Evolutionary conservation across 1,140 invertebrate genomes (phyloP), one percentile per base, ranked within the genome.

Genomic region (Drosophila ambigua): DNA sequence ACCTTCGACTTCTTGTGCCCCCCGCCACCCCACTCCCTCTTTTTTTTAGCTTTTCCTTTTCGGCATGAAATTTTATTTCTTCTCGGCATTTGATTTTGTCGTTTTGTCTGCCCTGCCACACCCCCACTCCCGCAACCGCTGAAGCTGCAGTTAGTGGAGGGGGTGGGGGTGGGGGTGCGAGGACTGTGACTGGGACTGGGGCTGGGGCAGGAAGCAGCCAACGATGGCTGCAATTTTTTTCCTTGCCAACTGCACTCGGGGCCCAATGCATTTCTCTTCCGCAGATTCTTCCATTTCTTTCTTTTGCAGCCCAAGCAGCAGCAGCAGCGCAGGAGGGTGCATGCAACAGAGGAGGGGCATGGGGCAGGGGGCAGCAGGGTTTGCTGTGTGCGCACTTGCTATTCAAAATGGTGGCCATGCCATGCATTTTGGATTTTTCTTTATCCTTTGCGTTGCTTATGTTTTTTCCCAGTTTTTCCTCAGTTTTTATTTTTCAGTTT

Each of bases 361-460:
- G 23, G 44, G 23, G 26, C 43, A 20, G 26, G 52, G 44, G 23
- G 26, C 43, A 20, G 26, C 48, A n/a, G 31, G 26, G 54, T 51
- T 45, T 20, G 74, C 73, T 69, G 65, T 39, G 35, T 39, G 35
- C 72, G 83, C 78, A 79, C 82, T 87, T 87, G 83, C 83, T 87
- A 87, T 87, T 88, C 83, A 87, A 87, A 87, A 87, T 88, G 83
- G 83, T 87, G 81, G 83, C 83, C 82, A 77, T 79, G 83, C 83
- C 82, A 77, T 79, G 83, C 79, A 88, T 83, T 87, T 87, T 87
- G 75, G 52, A 72, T 65, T 74, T 74, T 20, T 20, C 57, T 63
- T 62, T 59, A 62, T 79, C 78, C 45, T 51, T 55, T 15, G 63
- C 43, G 72, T 66, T 84, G 77, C 84, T 85, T 63, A 55, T 73